phyloP scores from a whole-genome alignment of 2,797 vertebrate genomes.

The Cryptoprocta ferox region DNA sequence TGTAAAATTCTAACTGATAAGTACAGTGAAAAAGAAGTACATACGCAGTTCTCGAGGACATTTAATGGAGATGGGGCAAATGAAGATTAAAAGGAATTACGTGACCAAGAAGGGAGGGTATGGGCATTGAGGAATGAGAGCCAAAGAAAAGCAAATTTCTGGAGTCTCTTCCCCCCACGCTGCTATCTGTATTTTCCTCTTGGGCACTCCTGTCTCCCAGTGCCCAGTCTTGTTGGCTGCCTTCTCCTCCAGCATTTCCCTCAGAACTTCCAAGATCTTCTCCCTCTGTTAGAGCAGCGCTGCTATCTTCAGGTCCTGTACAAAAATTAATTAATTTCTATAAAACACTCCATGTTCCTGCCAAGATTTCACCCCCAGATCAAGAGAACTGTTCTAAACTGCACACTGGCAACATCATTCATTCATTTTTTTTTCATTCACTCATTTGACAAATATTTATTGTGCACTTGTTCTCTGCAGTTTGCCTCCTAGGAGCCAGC shows the following conservation, averaged over 20 bases:
- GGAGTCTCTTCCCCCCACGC: not conserved
- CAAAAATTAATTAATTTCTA: not conserved
- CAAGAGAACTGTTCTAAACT: not conserved
- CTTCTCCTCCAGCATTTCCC: not conserved
- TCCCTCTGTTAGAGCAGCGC: not conserved
- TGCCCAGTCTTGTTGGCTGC: not conserved
- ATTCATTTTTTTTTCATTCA: not conserved
- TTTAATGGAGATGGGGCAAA: slow-evolving; percentile 6
- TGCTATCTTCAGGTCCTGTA: not conserved
- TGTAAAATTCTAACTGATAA: slow-evolving; percentile 46
- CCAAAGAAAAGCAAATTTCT: not conserved
- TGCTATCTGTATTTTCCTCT: not conserved
- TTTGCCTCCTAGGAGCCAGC: not conserved
- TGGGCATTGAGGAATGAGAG: not conserved
- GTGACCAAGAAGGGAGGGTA: not conserved
- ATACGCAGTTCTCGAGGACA: not conserved
- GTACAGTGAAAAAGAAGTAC: not conserved
- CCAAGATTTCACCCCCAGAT: slow-evolving; percentile 37
- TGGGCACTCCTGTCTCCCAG: not conserved
- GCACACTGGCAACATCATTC: not conserved
- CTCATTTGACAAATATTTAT: slow-evolving; percentile 9
- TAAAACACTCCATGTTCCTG: not conserved
- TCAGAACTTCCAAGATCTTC: not conserved
- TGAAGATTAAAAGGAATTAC: not conserved
- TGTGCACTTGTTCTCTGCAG: not conserved